Evolutionary conservation across 2,888 invertebrate genomes (phyloP), one percentile per base, ranked within the genome.

Genomic region (Drosophila picticornis): DNA sequence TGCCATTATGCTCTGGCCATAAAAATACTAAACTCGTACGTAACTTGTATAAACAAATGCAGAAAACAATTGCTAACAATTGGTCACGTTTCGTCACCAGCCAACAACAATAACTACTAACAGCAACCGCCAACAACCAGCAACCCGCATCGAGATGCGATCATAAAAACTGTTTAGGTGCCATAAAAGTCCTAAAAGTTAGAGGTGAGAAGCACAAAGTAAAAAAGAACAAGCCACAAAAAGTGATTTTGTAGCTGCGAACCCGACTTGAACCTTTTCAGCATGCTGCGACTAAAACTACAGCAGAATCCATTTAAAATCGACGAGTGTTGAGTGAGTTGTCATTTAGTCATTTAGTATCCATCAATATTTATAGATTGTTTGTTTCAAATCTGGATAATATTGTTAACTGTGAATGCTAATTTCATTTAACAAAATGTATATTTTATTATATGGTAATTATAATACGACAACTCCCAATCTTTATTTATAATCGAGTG

Each of bases 21-120:
- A 52, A 69, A 69, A 72, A 64, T 58, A 57, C 43, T 62, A 69
- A 43, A 53, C 50, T 72, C 61, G 64, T 36, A 36, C 7, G 16
- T 6, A 50, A 59, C 50, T 69, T 32, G 57, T 60, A 57, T 56
- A 70, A 69, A 68, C 72, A 70, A 75, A 66, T 74, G 66, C 80
- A 83, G 65, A 74, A 65, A 56, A 57, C 59, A 56, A 46, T 56
- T 16, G 50, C 64, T 31, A 73, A 77, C 80, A 87, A 89, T 89
- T 74, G 84, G 90, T 84, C 84, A 84, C 84, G 84, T 84, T 84
- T 84, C 80, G 88, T 84, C 88, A 84, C 77, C 79, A 81, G 63
- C 65, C 32, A 67, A 62, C 61, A 40, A 38, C 25, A 53, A 34
- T 32, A 57, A 25, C 25, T 36, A 46, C 53, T 62, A 46, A 38